phyloP scores from a whole-genome alignment of 2,888 invertebrate genomes.

The Acrobasis repandana region DNA sequence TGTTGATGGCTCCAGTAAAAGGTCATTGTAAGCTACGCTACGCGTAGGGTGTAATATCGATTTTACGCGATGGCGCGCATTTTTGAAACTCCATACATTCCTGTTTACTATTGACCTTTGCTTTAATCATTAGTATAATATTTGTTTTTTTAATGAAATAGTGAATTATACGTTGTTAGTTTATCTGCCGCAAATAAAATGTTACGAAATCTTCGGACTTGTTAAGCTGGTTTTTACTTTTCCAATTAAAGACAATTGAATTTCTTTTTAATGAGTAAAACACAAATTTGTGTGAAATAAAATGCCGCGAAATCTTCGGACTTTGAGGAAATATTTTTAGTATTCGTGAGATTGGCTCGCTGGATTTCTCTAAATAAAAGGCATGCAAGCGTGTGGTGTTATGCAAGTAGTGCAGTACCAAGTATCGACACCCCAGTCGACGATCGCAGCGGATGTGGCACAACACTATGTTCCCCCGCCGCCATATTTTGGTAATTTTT shows the following conservation, averaged over 20 bases:
- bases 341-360: neutral
- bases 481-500: constrained; percentile 72
- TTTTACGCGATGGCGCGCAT: constrained; percentile 65
- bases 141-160: neutral
- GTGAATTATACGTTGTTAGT: neutral
- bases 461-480: constrained; percentile 77
- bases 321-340: neutral
- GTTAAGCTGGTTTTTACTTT: neutral
- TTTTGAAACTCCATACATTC: constrained; percentile 45
- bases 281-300: neutral
- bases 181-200: constrained; percentile 6
- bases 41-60: constrained; percentile 66
- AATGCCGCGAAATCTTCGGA: neutral
- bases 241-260: no score
- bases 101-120: neutral
- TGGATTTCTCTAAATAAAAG: constrained; percentile 34
- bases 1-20: constrained; percentile 44
- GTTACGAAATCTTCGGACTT: constrained; percentile 22
- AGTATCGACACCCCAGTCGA: constrained; percentile 79
- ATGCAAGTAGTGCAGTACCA: constrained; percentile 87
- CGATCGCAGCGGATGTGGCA: constrained; percentile 68
- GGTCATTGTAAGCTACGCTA: constrained; percentile 63
- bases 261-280: no score
- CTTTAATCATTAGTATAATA: neutral
- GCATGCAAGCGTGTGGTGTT: constrained; percentile 84